Percentiles rank a stretch among this genome's conserved stretches.
phyloP scores from a whole-genome alignment of 35 echinoderm and acorn worm genomes.

The Ophiothrix spiculata region DNA sequence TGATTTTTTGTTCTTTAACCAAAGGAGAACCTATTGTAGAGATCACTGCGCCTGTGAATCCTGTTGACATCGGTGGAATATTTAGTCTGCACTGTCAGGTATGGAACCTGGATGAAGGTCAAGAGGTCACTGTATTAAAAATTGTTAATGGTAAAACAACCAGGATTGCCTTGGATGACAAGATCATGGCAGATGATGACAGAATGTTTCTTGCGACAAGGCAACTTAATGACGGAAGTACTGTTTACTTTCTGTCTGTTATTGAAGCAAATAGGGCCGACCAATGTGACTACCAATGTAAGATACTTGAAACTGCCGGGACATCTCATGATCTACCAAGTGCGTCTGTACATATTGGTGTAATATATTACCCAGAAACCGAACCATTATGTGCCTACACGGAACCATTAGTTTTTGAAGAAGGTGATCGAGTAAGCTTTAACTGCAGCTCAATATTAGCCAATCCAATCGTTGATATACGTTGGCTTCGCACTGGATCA shows the following conservation, averaged over 20 bases:
- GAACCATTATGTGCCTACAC: background rate
- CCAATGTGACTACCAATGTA: background rate
- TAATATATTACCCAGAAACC: background rate
- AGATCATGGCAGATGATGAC: background rate
- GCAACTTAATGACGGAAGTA: background rate
- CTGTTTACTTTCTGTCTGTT: background rate
- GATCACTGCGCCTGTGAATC: background rate
- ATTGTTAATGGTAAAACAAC: no score
- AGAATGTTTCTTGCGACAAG: background rate
- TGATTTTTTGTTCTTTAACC: no score
- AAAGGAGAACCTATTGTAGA: background rate
- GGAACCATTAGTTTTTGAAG: background rate
- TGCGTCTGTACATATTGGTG: background rate
- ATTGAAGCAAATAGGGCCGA: background rate
- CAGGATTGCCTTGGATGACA: background rate
- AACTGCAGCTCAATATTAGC: background rate
- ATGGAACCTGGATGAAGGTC: background rate
- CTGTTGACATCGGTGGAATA: background rate
- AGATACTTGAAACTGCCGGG: background rate
- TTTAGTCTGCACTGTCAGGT: background rate
- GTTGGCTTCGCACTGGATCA: background rate
- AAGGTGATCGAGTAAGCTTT: background rate
- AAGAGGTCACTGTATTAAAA: background rate
- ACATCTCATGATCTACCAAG: background rate
- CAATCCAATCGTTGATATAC: background rate